Evolutionary conservation across 2,113 vertebrate genomes (phyloP), one percentile per base, ranked within the genome.

Genomic region (Phalacrocorax brasilianus): DNA sequence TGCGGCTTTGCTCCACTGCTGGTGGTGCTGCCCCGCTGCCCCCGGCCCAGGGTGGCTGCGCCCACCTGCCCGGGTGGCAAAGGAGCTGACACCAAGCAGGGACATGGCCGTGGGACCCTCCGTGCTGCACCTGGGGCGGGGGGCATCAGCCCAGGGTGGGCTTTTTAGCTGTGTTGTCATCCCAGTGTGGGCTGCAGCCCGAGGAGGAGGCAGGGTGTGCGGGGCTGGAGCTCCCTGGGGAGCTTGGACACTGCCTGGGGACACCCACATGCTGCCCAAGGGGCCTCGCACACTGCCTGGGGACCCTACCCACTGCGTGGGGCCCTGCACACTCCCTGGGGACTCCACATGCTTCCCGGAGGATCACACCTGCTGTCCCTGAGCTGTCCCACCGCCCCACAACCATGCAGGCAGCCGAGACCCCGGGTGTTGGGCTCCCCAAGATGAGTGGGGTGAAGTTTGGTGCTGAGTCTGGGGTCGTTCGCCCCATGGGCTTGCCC

Each of bases 361-460:
- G 45, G 18, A 47, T 42, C 8, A 20, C 22, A 5, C 38, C 7
- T 0, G 0, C 40, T 30, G 4, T 14, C 28, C 56, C 26, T 11
- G 15, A 3, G 40, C 74, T 7, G 17, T 30, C 33, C 53, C 3
- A 10, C 6, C 42, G 28, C 61, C 28, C 42, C 75, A 63, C 42
- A 19, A 11, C 23, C 27, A 11, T 5, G 1, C 40, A 18, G 33
- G 61, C 67, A 47, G 44, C 44, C 15, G 7, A 23, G 8, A 32
- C 62, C 49, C 16, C 3, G 6, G 6, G 35, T 20, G 35, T 56
- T 32, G 75, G 38, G 70, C 22, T 50, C 35, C 42, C 53, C 55
- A 1, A 13, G 17, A 61, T 14, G 21, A 63, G 33, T 2, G 21
- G 24, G 72, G n/a, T 65, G 67, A 66, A 38, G n/a, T 19, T 89